Conservation (phyloP, 1,140 invertebrate genomes). For the Thrips palmi region DNA sequence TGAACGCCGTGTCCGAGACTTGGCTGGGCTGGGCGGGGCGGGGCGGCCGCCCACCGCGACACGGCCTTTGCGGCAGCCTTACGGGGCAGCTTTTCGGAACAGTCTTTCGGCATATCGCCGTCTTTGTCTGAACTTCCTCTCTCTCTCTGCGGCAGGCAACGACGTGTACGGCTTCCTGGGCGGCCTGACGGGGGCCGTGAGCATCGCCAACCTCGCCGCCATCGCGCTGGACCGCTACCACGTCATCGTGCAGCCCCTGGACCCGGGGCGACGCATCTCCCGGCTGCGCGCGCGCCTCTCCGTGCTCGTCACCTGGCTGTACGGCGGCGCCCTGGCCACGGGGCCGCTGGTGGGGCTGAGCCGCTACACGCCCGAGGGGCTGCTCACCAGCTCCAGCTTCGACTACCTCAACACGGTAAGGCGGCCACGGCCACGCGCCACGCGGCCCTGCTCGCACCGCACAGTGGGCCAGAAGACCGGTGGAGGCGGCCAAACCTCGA, state of each 20-base stretch:
- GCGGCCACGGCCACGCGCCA: too few relatives aligned
- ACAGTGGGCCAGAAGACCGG: too few relatives aligned
- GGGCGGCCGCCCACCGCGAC: too few relatives aligned
- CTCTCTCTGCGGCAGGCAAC: conserved; percentile 35
- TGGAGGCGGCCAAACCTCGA: too few relatives aligned
- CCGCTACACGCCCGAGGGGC: conserved; percentile 60
- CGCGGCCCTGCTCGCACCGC: too few relatives aligned
- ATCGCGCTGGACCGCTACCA: conserved; percentile 51
- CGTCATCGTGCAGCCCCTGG: conserved; percentile 51
- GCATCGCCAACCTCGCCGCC: conserved; percentile 46
- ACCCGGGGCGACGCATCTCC: conserved; percentile 35
- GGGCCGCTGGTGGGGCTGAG: conserved; percentile 47
- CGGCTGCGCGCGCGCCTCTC: conserved; percentile 36
- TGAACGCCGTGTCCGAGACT: too few relatives aligned
- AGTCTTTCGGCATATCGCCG: too few relatives aligned
- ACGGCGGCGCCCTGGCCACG: conserved; percentile 40
- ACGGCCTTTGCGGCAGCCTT: too few relatives aligned
- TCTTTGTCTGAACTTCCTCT: too few relatives aligned
- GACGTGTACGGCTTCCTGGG: conserved; percentile 50
- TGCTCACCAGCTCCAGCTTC: conserved; percentile 60
- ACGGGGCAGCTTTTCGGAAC: too few relatives aligned
- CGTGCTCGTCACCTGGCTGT: conserved; percentile 48
- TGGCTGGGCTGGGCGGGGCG: too few relatives aligned
- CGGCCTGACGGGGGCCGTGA: conserved; percentile 46
- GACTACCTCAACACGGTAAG: conserved; percentile 65